These are phyloP conservation scores for Lepidonotus clava DNA, from an alignment of 2,888 invertebrate species.

Conservation along the genomic window DNA sequence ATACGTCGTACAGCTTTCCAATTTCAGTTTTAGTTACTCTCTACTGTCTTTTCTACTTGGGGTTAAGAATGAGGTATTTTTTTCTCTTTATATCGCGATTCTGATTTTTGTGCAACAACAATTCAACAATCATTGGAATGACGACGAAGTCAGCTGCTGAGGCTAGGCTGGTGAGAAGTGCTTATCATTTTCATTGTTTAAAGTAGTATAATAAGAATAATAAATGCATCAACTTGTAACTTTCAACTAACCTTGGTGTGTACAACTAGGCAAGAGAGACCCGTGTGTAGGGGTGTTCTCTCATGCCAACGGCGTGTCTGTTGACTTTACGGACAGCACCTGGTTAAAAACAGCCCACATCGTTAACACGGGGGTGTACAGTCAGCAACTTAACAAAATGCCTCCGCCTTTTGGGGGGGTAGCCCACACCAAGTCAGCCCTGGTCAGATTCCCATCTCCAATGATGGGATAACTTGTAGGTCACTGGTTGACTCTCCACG, in stretches of 20 bases:
- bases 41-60: too few species aligned
- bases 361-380: conserved; percentile 24
- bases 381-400: not conserved
- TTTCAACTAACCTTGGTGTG: conserved; percentile 57
- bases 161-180: conserved; percentile 6
- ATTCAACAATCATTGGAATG: too few species aligned
- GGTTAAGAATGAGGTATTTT: conserved; percentile 21
- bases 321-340: conserved; percentile 92
- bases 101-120: too few species aligned
- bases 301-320: conserved; percentile 89
- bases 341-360: conserved; percentile 78
- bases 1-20: too few species aligned
- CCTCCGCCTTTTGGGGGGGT: not conserved
- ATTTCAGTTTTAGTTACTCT: too few species aligned
- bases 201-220: conserved; percentile 2
- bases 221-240: conserved; percentile 54
- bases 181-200: not conserved
- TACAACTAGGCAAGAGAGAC: conserved; percentile 75
- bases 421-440: conserved; percentile 32
- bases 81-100: not conserved
- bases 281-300: conserved; percentile 99
- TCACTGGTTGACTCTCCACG: too few species aligned
- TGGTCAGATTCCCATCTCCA: not conserved
- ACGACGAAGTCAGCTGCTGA: conserved; percentile 40
- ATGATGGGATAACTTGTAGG: not conserved